A percentile compares a stretch with the other conserved stretches of the same genome.
These are phyloP conservation scores for Agrotis ipsilon DNA, from an alignment of 2,888 invertebrate species.

Conservation along the genomic window DNA sequence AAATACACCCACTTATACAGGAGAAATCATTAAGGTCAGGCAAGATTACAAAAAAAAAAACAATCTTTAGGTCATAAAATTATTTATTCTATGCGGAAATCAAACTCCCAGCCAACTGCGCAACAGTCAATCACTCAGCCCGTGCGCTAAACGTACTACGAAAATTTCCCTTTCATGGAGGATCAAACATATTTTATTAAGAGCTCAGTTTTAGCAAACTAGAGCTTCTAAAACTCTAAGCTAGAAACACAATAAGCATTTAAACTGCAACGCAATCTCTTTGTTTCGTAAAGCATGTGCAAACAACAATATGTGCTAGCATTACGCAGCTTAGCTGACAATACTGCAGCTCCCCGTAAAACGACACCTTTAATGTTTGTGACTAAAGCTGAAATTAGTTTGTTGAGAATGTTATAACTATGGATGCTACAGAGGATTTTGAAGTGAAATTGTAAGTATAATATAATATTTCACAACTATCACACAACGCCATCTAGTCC, in stretches of 20 bases:
- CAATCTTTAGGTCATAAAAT: too few species aligned
- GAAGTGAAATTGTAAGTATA: not conserved
- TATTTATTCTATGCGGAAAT: too few species aligned
- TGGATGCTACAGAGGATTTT: not conserved
- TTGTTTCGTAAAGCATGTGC: slow-evolving; percentile 5
- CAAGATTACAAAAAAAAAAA: too few species aligned
- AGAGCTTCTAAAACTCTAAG: not conserved
- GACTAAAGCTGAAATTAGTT: slow-evolving; percentile 7
- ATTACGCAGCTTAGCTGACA: slow-evolving; percentile 39
- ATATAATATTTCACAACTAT: too few species aligned
- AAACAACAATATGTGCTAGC: slow-evolving; percentile 22
- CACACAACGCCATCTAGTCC: too few species aligned
- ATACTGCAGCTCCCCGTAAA: slow-evolving; percentile 17
- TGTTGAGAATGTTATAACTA: slow-evolving; percentile 7
- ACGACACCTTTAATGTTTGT: slow-evolving; percentile 23
- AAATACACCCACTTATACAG: too few species aligned
- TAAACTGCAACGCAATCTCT: slow-evolving; percentile 9
- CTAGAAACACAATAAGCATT: slow-evolving; percentile 10
- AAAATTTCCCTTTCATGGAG: too few species aligned
- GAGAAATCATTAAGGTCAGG: too few species aligned
- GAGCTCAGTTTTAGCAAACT: not conserved
- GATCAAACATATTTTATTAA: not conserved
- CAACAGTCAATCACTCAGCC: too few species aligned
- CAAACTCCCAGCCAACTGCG: too few species aligned
- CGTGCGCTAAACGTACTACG: too few species aligned